phyloP scores from a whole-genome alignment of 92 coral and sea anemone genomes.

The Actinernus sp. region DNA sequence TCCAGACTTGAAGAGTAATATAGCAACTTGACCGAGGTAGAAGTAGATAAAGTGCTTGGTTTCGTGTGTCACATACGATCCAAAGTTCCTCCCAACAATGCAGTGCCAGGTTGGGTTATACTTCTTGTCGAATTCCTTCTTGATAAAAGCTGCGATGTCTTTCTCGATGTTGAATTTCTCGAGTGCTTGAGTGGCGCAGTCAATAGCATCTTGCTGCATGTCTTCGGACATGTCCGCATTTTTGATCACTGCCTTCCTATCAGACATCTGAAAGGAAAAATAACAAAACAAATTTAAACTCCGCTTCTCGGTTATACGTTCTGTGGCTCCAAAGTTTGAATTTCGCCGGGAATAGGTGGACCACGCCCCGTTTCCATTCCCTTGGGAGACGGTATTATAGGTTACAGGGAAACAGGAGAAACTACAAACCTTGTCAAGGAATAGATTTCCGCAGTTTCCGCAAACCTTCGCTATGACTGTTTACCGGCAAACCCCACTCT shows the following conservation, averaged over 20 bases:
- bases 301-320: too few species aligned
- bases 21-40: conserved; percentile 87
- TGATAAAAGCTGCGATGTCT: conserved; percentile 78
- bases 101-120: conserved; percentile 93
- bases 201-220: conserved; percentile 91
- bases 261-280: conserved; percentile 67
- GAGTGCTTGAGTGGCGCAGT: conserved; percentile 79
- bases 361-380: background rate
- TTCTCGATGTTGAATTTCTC: conserved; percentile 89
- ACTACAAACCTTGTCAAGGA: conserved; percentile 70
- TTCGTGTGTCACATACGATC: conserved; percentile 86
- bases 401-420: background rate
- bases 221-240: conserved; percentile 98
- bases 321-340: background rate
- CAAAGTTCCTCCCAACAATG: conserved; percentile 86
- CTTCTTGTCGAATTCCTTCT: conserved; percentile 89
- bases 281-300: too few species aligned
- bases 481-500: too few species aligned
- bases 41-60: conserved; percentile 86
- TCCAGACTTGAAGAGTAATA: conserved; percentile 83
- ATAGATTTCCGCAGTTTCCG: conserved; percentile 62
- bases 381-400: background rate
- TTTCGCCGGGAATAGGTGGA: background rate
- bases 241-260: conserved; percentile 79
- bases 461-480: conserved; percentile 68